These are phyloP conservation scores for Caretta caretta DNA, from an alignment of 2,113 vertebrate species.

Conservation along the genomic window DNA sequence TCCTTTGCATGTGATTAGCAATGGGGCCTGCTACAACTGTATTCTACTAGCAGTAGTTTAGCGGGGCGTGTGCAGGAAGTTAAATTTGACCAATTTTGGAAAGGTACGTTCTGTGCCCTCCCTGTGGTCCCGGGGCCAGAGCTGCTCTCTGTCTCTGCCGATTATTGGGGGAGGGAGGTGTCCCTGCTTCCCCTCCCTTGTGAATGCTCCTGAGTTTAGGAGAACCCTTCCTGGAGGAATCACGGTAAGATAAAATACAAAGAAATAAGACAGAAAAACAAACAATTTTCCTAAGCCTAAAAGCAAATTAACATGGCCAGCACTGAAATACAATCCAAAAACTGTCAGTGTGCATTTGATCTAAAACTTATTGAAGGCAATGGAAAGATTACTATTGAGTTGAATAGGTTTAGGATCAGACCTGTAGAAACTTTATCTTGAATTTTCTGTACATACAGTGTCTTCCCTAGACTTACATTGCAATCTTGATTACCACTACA, in stretches of 20 bases:
- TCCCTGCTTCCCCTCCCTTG: too few species aligned
- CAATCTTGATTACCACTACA: too few species aligned
- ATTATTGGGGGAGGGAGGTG: too few species aligned
- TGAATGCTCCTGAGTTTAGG: not conserved
- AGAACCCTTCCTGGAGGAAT: not conserved
- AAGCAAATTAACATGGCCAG: not conserved
- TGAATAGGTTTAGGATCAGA: not conserved
- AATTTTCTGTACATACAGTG: not conserved
- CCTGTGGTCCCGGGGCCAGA: too few species aligned
- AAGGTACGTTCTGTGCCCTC: too few species aligned
- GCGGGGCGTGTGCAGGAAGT: too few species aligned
- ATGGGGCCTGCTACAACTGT: not conserved
- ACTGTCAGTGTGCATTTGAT: not conserved
- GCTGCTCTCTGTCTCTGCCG: too few species aligned
- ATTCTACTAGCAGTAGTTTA: not conserved
- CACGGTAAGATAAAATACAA: not conserved
- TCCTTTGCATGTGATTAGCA: not conserved
- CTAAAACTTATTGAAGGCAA: not conserved
- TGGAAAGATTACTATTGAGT: not conserved
- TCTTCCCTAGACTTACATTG: not conserved
- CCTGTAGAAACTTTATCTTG: not conserved
- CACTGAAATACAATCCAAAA: fast-evolving
- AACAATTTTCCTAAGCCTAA: not conserved
- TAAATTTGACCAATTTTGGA: too few species aligned
- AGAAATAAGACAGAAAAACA: not conserved